Evolutionary conservation across 2,888 invertebrate genomes (phyloP).

Genomic region (Terebella lapidaria): DNA sequence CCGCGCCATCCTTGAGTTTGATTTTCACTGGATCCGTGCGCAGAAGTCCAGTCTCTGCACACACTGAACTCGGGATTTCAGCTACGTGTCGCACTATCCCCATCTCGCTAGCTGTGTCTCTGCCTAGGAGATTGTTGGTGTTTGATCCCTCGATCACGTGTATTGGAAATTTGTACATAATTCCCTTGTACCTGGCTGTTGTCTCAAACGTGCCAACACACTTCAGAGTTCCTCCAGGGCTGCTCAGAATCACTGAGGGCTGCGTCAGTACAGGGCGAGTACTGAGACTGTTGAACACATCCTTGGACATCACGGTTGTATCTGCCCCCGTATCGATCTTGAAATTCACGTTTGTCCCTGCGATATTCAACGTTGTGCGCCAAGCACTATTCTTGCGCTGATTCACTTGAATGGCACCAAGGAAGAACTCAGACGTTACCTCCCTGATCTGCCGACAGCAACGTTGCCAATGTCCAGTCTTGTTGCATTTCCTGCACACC

Average conservation of each 20-base stretch:
- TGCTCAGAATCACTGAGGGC: neutral
- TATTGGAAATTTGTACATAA: neutral
- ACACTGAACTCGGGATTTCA: neutral
- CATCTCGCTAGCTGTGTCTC: neutral
- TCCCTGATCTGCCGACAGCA: too few relatives aligned
- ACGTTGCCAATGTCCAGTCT: neutral
- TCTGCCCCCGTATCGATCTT: too few relatives aligned
- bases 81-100: neutral
- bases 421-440: too few relatives aligned
- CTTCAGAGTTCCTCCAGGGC: neutral
- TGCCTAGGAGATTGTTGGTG: neutral
- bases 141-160: neutral
- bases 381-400: neutral
- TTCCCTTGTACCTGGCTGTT: neutral
- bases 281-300: slow-evolving; percentile 1
- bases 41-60: too few relatives aligned
- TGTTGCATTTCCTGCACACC: neutral
- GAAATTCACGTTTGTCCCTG: neutral
- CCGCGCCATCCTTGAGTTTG: too few relatives aligned
- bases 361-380: neutral
- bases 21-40: too few relatives aligned
- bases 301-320: too few relatives aligned
- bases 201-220: neutral
- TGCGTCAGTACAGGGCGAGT: slow-evolving; percentile 1
- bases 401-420: neutral